A percentile compares a stretch with the other conserved stretches of the same genome.
phyloP scores from a whole-genome alignment of 1,140 invertebrate species.

The Diplogasteroides magnus region DNA sequence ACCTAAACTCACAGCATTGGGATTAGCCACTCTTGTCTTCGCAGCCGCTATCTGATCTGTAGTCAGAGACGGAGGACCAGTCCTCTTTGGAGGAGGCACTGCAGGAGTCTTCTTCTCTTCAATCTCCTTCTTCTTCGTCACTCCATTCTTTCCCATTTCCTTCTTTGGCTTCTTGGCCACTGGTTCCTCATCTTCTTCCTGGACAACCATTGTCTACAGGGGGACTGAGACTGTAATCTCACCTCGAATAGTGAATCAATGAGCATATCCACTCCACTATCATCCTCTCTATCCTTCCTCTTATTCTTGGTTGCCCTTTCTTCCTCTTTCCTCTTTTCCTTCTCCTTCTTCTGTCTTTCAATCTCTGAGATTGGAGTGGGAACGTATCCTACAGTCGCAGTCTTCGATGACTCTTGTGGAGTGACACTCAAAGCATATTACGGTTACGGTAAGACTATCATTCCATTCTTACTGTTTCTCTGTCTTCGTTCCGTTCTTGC shows the following conservation, averaged over 20 bases:
- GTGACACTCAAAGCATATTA: neutral
- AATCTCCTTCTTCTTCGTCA: too few relatives aligned
- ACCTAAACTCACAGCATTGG: too few relatives aligned
- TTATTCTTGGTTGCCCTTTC: neutral
- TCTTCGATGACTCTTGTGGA: neutral
- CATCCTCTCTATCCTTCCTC: neutral
- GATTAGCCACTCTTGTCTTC: neutral
- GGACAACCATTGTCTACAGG: neutral
- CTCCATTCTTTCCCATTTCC: too few relatives aligned
- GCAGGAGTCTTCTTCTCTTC: neutral
- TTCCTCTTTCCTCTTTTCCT: slow-evolving; percentile 2
- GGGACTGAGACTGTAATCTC: too few relatives aligned
- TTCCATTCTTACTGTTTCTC: neutral
- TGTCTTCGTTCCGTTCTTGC: neutral
- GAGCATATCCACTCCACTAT: slow-evolving; percentile 5
- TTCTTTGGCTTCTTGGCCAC: neutral
- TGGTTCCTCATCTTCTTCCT: neutral
- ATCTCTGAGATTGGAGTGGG: slow-evolving; percentile 10
- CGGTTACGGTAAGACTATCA: neutral
- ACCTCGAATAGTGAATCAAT: neutral
- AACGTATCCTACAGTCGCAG: neutral
- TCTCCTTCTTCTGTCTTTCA: slow-evolving; percentile 3
- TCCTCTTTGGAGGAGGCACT: neutral
- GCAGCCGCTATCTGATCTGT: neutral
- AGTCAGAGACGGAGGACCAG: neutral